Evolutionary conservation across 2,113 vertebrate genomes (phyloP).

Genomic region (Semicossyphus pulcher): DNA sequence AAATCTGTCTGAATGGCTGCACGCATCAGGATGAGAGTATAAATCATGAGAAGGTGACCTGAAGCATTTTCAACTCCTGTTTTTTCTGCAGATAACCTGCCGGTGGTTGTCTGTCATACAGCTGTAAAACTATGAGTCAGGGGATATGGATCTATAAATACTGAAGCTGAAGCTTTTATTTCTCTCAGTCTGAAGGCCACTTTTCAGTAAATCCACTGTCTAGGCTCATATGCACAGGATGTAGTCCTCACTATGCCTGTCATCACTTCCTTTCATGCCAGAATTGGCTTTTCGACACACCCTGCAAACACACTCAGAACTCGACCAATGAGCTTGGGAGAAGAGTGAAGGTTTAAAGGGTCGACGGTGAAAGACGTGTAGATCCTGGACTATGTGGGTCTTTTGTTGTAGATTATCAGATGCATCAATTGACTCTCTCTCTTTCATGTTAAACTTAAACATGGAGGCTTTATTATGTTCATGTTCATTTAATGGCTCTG

Average conservation of each 20-base stretch:
- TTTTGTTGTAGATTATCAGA: neutral
- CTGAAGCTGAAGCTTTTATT: neutral
- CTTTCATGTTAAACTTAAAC: neutral
- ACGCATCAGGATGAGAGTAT: neutral
- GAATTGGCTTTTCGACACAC: constrained; percentile 19
- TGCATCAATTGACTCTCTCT: constrained; percentile 2
- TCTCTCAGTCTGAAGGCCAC: constrained; percentile 13
- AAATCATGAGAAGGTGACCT: neutral
- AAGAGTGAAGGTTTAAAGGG: constrained; percentile 4
- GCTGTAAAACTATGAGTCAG: neutral
- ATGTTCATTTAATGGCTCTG: neutral
- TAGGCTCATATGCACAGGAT: constrained; percentile 23
- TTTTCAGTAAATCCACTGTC: neutral
- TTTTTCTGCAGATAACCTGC: neutral
- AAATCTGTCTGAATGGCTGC: constrained; percentile 6
- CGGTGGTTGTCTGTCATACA: neutral
- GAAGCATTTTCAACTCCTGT: neutral
- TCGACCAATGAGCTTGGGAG: neutral
- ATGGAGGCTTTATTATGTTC: neutral
- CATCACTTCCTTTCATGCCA: constrained; percentile 47
- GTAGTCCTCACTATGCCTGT: constrained; percentile 8
- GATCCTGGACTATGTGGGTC: neutral
- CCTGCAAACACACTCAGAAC: neutral
- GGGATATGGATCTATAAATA: constrained; percentile 8
- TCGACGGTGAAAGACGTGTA: constrained; percentile 27